Evolutionary conservation across 2,113 vertebrate species (phyloP).

Genomic region (Tragelaphus imberbis): DNA sequence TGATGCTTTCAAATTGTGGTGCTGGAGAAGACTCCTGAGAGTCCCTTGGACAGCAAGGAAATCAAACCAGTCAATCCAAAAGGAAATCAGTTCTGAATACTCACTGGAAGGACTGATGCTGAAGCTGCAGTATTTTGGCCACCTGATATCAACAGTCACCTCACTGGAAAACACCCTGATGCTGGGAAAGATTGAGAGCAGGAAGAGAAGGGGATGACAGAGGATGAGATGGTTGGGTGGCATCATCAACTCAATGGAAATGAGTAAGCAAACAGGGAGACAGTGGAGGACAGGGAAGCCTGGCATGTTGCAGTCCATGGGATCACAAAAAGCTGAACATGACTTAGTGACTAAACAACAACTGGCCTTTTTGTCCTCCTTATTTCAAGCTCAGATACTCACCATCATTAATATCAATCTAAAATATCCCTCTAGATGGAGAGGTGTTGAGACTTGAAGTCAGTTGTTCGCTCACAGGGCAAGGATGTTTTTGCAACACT

Average conservation of each 20-base stretch:
- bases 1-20: too few species aligned
- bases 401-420: not conserved
- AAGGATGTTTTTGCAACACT: not conserved
- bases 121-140: not conserved
- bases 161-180: not conserved
- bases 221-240: not conserved
- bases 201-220: not conserved
- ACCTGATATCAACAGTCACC: not conserved
- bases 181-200: not conserved
- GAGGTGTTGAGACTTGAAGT: not conserved
- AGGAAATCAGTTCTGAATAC: not conserved
- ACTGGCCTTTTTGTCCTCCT: not conserved
- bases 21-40: too few species aligned
- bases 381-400: not conserved
- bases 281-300: not conserved
- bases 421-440: not conserved
- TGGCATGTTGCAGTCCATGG: not conserved
- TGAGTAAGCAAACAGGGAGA: not conserved
- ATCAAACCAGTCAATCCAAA: too few species aligned
- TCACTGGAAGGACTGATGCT: not conserved
- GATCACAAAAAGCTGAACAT: not conserved
- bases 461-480: rapidly evolving
- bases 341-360: not conserved
- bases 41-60: too few species aligned
- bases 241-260: not conserved